Base-by-base conservation (phyloP, 2,888 invertebrate genomes). In the Anthoptus insignis region DNA sequence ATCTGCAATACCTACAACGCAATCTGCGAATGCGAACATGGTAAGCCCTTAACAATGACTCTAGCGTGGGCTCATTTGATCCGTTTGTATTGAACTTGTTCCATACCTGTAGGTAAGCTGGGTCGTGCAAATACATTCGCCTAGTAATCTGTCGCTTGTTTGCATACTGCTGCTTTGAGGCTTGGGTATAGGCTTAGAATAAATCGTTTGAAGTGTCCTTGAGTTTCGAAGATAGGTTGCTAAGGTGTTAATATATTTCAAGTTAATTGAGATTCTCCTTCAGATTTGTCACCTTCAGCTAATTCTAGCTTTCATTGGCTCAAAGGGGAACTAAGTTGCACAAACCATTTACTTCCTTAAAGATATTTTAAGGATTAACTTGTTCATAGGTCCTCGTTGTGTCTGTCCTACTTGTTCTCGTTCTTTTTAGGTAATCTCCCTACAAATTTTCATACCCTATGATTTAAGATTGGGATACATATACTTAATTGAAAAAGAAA, bases 1-100 rank as follows among this genome's bases (percentile, higher is more conserved):
- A n/a, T n/a, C n/a, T n/a, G n/a, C n/a, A n/a, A n/a, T 27, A 14
- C 24, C 11, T 27, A 39, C 50, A 9, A 42, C 27, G 27, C 63
- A 29, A 37, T 34, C 27, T 11, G 32, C 27, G 16, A 14, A 16
- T 34, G 42, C 65, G 65, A 49, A 50, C 45, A 52, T 61, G 66
- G 16, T 52, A 42, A 60, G 21, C 37, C 59, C 49, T 56, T 27
- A 9, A 39, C 37, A 13, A 29, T 42, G 34, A 29, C 32, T 42
- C 27, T n/a, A 58, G 22, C 49, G 47, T 64, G 50, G 50, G 64
- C 21, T 50, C 76, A 76, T 71, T 66, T 63, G 66, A 77, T 72
- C 77, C 52, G 57, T 64, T 75, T 75, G 76, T 74, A 70, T 76
- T 81, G 83, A 87, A 84, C 86, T 86, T 85, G 80, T 78, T 77